Evolutionary conservation across 2,113 vertebrate species (phyloP), one percentile per base, ranked within the genome.

Genomic region (Mirounga angustirostris): DNA sequence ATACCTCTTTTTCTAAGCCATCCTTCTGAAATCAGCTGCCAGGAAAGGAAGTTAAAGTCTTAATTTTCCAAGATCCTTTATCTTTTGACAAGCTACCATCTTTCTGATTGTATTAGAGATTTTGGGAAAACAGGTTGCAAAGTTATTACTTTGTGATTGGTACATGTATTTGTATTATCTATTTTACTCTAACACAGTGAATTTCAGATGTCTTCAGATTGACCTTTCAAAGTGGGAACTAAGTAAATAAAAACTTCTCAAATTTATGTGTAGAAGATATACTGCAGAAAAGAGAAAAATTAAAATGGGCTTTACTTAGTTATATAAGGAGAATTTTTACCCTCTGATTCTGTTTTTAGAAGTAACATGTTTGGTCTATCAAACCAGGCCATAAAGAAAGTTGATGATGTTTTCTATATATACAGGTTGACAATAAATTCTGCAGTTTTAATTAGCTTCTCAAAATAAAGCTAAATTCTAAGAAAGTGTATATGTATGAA

Each of bases 381-480:
- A 97, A 78, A 7, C 11, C 84, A 96, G 71, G 85, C 67, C 24
- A 94, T 95, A 52, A 95, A 88, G 58, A 96, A 83, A 50, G 52
- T 50, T 93, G 81, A 94, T 87, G 67, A 81, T 90, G 83, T 76
- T 56, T 59, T 90, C 95, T n/a, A 91, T 93, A 74, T 46, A 97
- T 92, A 96, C 54, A 96, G 33, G 69, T 19, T 97, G 82, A 96
- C n/a, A 91, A 13, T 73, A 94, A 94, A 93, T 79, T 82, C 54
- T 24, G 80, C 74, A 84, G 63, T 76, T 97, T 95, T 94, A 92
- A 95, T 91, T 90, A 94, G 84, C 56, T 46, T 97, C 58, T 97
- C 50, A 96, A 96, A 95, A 89, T 91, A 93, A 95, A 97, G 50
- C 18, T 98, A 95, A 97, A 97, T 82, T 97, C 52, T 82, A 88